Conservation (phyloP, 2,797 vertebrate genomes). For the Sebastes iracundus region DNA sequence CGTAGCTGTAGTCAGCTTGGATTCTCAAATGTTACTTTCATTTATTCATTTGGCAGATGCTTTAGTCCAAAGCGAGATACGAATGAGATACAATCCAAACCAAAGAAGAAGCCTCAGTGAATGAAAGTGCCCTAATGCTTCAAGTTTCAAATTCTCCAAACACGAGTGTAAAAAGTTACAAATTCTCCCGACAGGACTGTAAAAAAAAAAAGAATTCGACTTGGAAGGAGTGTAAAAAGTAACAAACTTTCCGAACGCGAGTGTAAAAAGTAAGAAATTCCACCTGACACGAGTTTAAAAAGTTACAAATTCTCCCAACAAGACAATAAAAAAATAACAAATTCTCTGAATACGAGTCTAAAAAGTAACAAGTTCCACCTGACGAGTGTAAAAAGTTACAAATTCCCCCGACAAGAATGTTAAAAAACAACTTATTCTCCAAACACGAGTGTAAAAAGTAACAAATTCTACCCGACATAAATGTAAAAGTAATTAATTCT, state of each 20-base stretch:
- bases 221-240: not conserved
- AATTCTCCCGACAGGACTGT: not conserved
- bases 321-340: not conserved
- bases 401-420: not conserved
- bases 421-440: not conserved
- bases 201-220: too few species aligned
- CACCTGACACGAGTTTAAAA: not conserved
- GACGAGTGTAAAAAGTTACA: not conserved
- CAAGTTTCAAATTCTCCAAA: not conserved
- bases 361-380: not conserved
- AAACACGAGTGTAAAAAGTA: too few species aligned
- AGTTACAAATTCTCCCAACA: not conserved
- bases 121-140: not conserved
- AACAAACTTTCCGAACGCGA: not conserved
- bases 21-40: not conserved
- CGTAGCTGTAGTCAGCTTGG: too few species aligned
- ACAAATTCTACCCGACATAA: fast-evolving
- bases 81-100: not conserved
- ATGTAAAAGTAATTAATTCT: not conserved
- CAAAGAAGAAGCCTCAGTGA: not conserved
- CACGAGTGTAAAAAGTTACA: not conserved
- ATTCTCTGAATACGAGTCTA: fast-evolving
- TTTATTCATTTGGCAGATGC: not conserved
- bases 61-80: not conserved
- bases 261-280: not conserved